Conservation (phyloP, 2,888 invertebrate species). For the Automeris io region DNA sequence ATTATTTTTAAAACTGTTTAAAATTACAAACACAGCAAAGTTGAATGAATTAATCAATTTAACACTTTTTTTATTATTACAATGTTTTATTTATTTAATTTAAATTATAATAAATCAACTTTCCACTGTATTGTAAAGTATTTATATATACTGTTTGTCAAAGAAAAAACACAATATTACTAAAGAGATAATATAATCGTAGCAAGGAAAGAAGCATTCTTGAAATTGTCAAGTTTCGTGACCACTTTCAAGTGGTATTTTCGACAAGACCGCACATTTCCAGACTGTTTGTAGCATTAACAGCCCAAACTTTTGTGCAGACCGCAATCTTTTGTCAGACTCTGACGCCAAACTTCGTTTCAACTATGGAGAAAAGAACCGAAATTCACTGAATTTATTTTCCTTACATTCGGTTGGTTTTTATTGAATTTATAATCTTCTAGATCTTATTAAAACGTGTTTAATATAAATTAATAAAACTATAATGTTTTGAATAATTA, state of each 20-base stretch:
- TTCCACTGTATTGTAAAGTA: slow-evolving; percentile 16
- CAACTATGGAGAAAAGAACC: not conserved
- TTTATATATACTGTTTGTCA: slow-evolving; percentile 1
- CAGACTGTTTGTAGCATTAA: slow-evolving; percentile 44
- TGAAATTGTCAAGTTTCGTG: slow-evolving; percentile 11
- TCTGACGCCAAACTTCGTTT: slow-evolving; percentile 41
- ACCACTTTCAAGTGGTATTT: slow-evolving; percentile 64
- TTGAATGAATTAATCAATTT: no score
- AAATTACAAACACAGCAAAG: not conserved
- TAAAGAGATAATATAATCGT: not conserved
- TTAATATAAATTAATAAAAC: no score
- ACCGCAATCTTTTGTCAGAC: slow-evolving; percentile 58
- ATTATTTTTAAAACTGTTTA: not conserved
- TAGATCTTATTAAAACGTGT: no score
- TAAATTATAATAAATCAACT: slow-evolving; percentile 25
- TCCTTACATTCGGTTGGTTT: not conserved
- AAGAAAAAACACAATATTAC: not conserved
- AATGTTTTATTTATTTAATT: no score
- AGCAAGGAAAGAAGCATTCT: slow-evolving; percentile 5
- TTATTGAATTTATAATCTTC: slow-evolving; percentile 5
- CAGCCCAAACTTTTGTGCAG: slow-evolving; percentile 55
- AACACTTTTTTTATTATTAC: no score
- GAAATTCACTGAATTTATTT: not conserved
- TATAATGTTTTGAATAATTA: no score
- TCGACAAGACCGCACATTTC: slow-evolving; percentile 43